Conservation (phyloP, 1,140 invertebrate species). For the Nixonia krombeini region DNA sequence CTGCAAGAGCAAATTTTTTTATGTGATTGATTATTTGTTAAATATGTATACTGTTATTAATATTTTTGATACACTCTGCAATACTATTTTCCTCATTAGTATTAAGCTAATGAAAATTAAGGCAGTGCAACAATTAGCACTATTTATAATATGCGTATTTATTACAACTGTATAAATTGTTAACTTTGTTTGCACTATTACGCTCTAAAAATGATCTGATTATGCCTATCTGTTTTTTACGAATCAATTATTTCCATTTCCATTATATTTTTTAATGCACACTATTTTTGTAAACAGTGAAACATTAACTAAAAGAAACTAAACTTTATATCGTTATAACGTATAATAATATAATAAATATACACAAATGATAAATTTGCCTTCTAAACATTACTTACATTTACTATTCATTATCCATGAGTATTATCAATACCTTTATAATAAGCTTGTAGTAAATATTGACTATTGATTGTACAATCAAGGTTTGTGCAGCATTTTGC, state of each 20-base stretch:
- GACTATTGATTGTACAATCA: slow-evolving; percentile 61
- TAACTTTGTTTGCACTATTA: too few relatives aligned
- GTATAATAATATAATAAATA: too few relatives aligned
- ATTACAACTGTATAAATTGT: too few relatives aligned
- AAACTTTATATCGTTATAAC: too few relatives aligned
- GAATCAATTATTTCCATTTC: too few relatives aligned
- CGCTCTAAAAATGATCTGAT: too few relatives aligned
- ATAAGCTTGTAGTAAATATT: slow-evolving; percentile 41
- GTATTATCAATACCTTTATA: slow-evolving; percentile 8
- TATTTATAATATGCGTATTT: slow-evolving; percentile 24
- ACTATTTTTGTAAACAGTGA: too few relatives aligned
- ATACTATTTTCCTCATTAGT: slow-evolving; percentile 2
- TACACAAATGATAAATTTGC: too few relatives aligned
- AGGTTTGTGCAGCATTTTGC: slow-evolving; percentile 46
- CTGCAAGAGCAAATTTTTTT: slow-evolving; percentile 53
- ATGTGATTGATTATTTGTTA: slow-evolving; percentile 2
- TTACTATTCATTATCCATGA: not conserved
- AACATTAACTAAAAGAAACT: too few relatives aligned
- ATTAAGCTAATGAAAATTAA: slow-evolving; percentile 47
- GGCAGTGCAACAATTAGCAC: slow-evolving; percentile 56
- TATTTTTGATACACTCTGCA: slow-evolving; percentile 18
- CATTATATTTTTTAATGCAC: too few relatives aligned
- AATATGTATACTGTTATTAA: slow-evolving; percentile 4
- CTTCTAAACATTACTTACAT: not conserved
- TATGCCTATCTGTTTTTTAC: too few relatives aligned